Conservation (phyloP, 92 coral and sea anemone genomes). For the Chrysogorgia sp. region DNA sequence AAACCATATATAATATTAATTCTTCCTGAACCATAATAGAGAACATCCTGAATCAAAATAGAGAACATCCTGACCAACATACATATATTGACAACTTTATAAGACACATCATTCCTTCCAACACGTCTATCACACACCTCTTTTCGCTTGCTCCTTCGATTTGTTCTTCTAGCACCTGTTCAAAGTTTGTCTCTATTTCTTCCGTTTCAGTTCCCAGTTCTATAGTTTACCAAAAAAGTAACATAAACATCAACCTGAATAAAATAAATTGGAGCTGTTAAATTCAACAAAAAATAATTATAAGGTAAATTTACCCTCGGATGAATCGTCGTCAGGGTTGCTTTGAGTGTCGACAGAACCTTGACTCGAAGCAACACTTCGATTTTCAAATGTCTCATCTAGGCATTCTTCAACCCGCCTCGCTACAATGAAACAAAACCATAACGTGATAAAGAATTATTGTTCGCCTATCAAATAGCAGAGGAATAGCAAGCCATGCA, state of each 20-base stretch:
- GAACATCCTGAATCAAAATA: no score
- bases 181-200: slow-evolving; percentile 79
- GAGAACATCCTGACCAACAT: no score
- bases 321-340: slow-evolving; percentile 31
- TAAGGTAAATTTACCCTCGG: slow-evolving; percentile 2
- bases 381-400: slow-evolving; percentile 32
- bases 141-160: slow-evolving; percentile 89
- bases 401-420: slow-evolving; percentile 33
- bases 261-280: background rate
- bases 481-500: no score
- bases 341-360: slow-evolving; percentile 48
- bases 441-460: background rate
- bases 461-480: background rate
- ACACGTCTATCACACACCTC: slow-evolving; percentile 68
- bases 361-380: slow-evolving; percentile 44
- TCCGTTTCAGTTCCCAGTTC: slow-evolving; percentile 72
- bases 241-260: background rate
- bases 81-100: no score
- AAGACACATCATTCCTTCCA: no score
- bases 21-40: no score
- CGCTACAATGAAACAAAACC: slow-evolving; percentile 3
- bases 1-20: no score
- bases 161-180: slow-evolving; percentile 80
- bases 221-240: background rate
- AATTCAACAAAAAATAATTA: background rate